Base-by-base conservation (phyloP, 1,140 invertebrate genomes). In the Drosophila tristis region DNA sequence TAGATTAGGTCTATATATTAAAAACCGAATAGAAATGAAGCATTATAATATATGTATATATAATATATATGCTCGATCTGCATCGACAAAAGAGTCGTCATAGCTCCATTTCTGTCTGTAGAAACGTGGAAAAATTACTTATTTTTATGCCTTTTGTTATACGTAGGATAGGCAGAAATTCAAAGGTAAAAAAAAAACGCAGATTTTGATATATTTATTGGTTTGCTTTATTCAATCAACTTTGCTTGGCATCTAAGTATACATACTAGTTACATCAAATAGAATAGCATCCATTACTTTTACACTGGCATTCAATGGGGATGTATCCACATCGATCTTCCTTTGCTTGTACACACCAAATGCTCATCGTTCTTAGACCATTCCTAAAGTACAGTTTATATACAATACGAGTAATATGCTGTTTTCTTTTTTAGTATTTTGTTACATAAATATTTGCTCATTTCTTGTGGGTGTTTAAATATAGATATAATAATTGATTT, bases 281-380 rank as follows among this genome's bases (percentile, higher is more conserved):
- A 59, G 23, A 13, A 53, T 53, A 72, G 39, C 59, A 64, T 39
- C 35, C 11, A 39, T 48, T 51, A 35, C 58, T 65, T 59, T 42
- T 64, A 44, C 66, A 64, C 66, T 66, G 48, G 26, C 47, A 55
- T 56, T 47, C 44, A 13, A 45, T 57, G 35, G n/a, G 31, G 26
- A 56, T 44, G 20, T 51, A 45, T 59, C 58, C 54, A 70, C 60
- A 49, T 61, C 5, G 29, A 64, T 25, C 48, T 55, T n/a, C 8
- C 55, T 47, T 85, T 75, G 42, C 65, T 84, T 86, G 78, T 86
- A 86, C 82, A 80, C 82, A 86, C 75, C 81, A 86, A 86, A 86
- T 86, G 81, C 81, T 87, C 82, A 70, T 78, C 42, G 47, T 64
- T 55, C 39, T 62, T 72, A 71, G 63, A 56, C 71, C 66, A 59